A percentile compares a stretch with the other conserved stretches of the same genome.
Conservation (phyloP, 2,113 vertebrate genomes). For the Pantherophis guttatus region DNA sequence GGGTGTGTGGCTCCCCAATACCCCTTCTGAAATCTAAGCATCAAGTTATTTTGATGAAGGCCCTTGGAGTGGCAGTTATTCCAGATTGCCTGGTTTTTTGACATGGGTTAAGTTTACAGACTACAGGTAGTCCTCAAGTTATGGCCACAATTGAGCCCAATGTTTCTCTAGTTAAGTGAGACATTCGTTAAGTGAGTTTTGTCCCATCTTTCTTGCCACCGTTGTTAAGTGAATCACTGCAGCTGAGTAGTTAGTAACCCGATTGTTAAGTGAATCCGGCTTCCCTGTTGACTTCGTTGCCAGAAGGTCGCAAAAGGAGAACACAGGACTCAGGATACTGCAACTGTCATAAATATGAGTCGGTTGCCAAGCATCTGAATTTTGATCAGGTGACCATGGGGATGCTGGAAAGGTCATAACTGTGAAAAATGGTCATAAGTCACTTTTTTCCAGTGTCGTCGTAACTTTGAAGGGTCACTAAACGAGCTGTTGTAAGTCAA, state of each 20-base stretch:
- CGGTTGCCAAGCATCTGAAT: neutral
- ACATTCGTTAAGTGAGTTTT: neutral
- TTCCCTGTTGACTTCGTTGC: neutral
- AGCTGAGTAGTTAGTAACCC: neutral
- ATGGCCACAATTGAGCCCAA: too few relatives aligned
- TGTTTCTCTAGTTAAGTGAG: too few relatives aligned
- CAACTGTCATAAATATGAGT: rapidly evolving
- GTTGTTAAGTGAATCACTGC: neutral
- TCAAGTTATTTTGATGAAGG: neutral
- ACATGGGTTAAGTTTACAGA: neutral
- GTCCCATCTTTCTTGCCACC: neutral
- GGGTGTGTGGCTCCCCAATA: too few relatives aligned
- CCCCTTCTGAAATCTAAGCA: too few relatives aligned
- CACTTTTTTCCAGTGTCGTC: neutral
- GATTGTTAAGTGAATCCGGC: neutral
- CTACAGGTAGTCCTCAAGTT: neutral
- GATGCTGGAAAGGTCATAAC: neutral
- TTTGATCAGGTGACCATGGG: neutral
- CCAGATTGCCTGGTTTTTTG: neutral
- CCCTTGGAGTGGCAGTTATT: neutral
- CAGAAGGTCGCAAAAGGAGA: neutral
- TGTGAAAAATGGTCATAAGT: neutral
- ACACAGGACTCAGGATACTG: too few relatives aligned
- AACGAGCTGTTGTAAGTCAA: neutral
- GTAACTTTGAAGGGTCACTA: neutral